Base-by-base conservation (phyloP, 2,113 vertebrate genomes). In the Zootoca vivipara region DNA sequence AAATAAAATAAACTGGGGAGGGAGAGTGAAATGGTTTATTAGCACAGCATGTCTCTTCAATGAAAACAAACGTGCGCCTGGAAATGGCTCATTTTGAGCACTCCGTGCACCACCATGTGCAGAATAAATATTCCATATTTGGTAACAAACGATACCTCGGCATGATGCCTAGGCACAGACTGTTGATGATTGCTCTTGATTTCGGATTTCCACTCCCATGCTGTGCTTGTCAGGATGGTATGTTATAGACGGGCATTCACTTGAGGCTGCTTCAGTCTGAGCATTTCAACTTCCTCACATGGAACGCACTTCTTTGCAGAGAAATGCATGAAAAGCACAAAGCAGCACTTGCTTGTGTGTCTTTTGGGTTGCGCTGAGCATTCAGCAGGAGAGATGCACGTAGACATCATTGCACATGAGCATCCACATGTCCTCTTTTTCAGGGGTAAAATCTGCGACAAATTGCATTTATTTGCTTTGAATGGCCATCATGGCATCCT, bases 201-300 rank as follows among this genome's bases (percentile, higher is more conserved):
- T 74, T 64, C 56, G 70, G 8, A 28, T 62, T 40, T 85, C 84
- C 70, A 56, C 78, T 78, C 33, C 46, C 64, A n/a, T 22, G 72
- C 72, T 78, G 42, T 24, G 42, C 69, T 78, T 35, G 35, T 62
- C 78, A 64, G 24, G 6, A 84, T 42, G n/a, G 56, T 83, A 72
- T 18, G 12, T 30, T 22, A 4, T 0, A 0, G 0, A 1, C 46
- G 13, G 10, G 2, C 56, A 7, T 6, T 13, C 52, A 16, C 56
- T 42, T n/a, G 33, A 52, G 42, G 46, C 46, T 26, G 69, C 30
- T 74, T 26, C 22, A 35, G n/a, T 22, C 42, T 58, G 22, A 62
- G 70, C n/a, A 35, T 84, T 35, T 46, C 70, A 38, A 58, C 46
- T 56, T 73, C 10, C 70, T 46, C 7, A 10, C n/a, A 24, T 26